Evolutionary conservation across 1,140 invertebrate species (phyloP), one percentile per base, ranked within the genome.

Genomic region (Apis laboriosa): DNA sequence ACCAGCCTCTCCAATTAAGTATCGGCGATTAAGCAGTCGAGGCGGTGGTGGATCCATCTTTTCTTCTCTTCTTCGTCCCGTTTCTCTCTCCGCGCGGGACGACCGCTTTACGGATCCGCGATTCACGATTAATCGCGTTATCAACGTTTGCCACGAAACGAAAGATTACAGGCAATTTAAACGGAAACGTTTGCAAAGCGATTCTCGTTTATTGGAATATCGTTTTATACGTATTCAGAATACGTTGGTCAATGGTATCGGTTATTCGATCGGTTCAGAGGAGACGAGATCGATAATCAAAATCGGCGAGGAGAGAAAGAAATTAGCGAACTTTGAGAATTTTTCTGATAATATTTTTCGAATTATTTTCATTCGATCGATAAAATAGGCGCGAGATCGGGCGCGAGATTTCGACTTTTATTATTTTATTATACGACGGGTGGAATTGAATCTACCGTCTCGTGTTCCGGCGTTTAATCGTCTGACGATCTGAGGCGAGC

Each of bases 21-120:
- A 58, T 0, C 28, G 60, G 86, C 77, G 72, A 87, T 87, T 87
- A 86, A 87, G 84, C 66, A 77, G n/a, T 53, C 61, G 28, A 34
- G 1, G 28, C 58, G 66, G 34, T 1, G 17, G 49, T 9, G 12
- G 7, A 13, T 21, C 19, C 21, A 49, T 17, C 43, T 19, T 43
- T 43, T 7, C 34, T 43, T 43, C 34, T 34, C 34, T 70, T 49
- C 19, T 70, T 49, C 19, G 13, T 53, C 24, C 55, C 28, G 43
- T 51, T 60, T 51, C 11, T 24, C 68, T 24, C 24, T 24, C 24
- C 24, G 24, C 21, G 9, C n/a, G 68, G 56, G 58, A 28, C 24
- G 51, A 24, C 0, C 34, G 61, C 71, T 13, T 9, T 67, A 24
- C 71, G 67, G 76, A 66, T n/a, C 68, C 34, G 34, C 19, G 24